phyloP scores from a whole-genome alignment of 2,797 vertebrate genomes.

The Cirrhinus molitorella region DNA sequence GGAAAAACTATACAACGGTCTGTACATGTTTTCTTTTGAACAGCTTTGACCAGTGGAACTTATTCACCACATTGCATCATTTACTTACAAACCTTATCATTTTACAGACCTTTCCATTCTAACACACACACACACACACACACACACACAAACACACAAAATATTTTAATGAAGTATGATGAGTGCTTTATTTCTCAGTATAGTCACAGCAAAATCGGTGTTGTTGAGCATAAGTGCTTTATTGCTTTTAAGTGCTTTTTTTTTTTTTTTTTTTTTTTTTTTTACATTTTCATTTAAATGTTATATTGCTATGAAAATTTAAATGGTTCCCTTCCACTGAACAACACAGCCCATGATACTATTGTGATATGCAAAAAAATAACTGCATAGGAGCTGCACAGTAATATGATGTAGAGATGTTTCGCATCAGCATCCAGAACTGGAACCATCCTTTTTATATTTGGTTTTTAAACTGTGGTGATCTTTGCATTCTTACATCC shows the following conservation, averaged over 20 bases:
- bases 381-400: not conserved
- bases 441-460: not conserved
- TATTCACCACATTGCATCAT: not conserved
- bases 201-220: not conserved
- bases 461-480: not conserved
- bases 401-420: not conserved
- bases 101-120: not conserved
- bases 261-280: not conserved
- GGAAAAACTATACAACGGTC: not conserved
- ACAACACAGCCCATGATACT: not conserved
- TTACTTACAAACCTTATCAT: not conserved
- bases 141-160: too few species aligned
- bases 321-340: not conserved
- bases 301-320: not conserved
- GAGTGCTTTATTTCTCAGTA: not conserved
- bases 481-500: not conserved
- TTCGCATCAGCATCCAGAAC: not conserved
- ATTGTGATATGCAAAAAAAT: not conserved
- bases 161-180: not conserved
- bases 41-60: slow-evolving; percentile 1
- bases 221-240: not conserved
- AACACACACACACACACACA: too few species aligned
- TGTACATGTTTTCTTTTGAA: not conserved
- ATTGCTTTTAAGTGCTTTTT: too few species aligned
- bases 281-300: not conserved